Evolutionary conservation across 53 echinoderm and acorn worm genomes (phyloP), one percentile per base, ranked within the genome.

Genomic region (Echinarachnius parma): DNA sequence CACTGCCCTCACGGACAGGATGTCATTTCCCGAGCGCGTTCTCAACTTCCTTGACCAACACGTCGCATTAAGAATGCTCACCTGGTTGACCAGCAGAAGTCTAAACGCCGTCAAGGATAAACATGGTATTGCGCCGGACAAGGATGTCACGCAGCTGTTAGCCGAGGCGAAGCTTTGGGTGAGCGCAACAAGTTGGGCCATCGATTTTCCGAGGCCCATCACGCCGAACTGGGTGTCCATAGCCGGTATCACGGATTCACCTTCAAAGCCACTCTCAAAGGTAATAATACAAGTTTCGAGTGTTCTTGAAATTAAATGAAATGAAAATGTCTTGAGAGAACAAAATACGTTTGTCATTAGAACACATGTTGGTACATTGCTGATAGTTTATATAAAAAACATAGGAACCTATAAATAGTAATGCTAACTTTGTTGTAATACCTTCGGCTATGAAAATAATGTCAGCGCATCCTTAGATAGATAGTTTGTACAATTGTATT

Each of bases 141-240:
- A 28, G 47, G 28, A 39, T 28, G 16, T 76, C 14, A 29, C 14
- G 9, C 47, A 61, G 13, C 31, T 61, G 16, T 3, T 76, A 21
- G 77, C 30, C 9, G 49, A 30, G 22, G 60, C 61, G 14, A 47
- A 60, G 61, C 28, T 76, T 13, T 76, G 77, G 77, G 1, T 76
- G 24, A 19, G 46, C 26, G 21, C 32, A 23, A 34, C 77, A 7
- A 11, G 47, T 46, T 60, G 60, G 2, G 46, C 77, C 32, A 21
- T 76, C 1, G 61, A 76, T 16, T 76, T 23, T 24, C 77, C 77
- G 4, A 45, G 21, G n/a, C 77, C 77, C 4, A 29, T n/a, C 4
- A 48, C 47, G 14, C 77, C 77, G 4, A 76, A 76, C 24, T 72
- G 74, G 74, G 46, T 72, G 19, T 23, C 74, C 9, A 72, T 72